Evolutionary conservation across 2,888 invertebrate genomes (phyloP).

Genomic region (Drosophila anomelani): DNA sequence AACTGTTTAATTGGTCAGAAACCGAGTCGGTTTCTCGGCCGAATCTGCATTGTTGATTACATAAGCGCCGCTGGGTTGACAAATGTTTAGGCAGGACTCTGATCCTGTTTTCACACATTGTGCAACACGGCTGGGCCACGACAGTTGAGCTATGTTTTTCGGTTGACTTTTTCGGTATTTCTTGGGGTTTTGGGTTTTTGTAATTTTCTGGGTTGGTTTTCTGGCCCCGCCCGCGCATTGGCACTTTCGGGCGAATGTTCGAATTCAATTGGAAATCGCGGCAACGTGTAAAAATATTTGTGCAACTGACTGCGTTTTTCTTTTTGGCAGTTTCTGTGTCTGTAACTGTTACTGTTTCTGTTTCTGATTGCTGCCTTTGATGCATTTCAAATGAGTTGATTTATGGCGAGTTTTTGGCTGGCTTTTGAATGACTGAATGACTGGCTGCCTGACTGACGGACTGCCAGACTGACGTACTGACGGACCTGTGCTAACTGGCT

Average conservation of each 20-base stretch:
- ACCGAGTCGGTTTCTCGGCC: neutral
- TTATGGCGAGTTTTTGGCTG: slow-evolving; percentile 75
- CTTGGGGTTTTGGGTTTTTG: slow-evolving; percentile 3
- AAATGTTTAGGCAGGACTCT: slow-evolving; percentile 74
- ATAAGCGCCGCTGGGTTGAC: slow-evolving; percentile 71
- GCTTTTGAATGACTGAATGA: slow-evolving; percentile 67
- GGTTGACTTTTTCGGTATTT: slow-evolving; percentile 8
- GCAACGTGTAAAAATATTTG: slow-evolving; percentile 77
- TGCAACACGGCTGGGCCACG: slow-evolving; percentile 63
- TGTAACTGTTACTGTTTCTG: slow-evolving; percentile 61
- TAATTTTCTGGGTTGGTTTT: slow-evolving; percentile 12
- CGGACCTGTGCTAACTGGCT: slow-evolving; percentile 48
- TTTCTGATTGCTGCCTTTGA: slow-evolving; percentile 81
- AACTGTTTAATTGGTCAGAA: slow-evolving; percentile 73
- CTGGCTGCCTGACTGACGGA: slow-evolving; percentile 42
- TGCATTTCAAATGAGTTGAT: slow-evolving; percentile 81
- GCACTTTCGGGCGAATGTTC: slow-evolving; percentile 53
- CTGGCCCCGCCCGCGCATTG: slow-evolving; percentile 73
- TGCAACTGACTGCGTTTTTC: slow-evolving; percentile 71
- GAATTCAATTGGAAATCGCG: slow-evolving; percentile 68
- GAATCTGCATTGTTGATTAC: slow-evolving; percentile 64
- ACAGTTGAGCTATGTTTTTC: slow-evolving; percentile 24
- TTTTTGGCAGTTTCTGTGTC: slow-evolving; percentile 42
- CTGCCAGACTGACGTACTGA: slow-evolving; percentile 25
- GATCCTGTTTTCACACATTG: slow-evolving; percentile 78